Conservation (phyloP, 2,888 invertebrate species). For the Epistrophe eligans region DNA sequence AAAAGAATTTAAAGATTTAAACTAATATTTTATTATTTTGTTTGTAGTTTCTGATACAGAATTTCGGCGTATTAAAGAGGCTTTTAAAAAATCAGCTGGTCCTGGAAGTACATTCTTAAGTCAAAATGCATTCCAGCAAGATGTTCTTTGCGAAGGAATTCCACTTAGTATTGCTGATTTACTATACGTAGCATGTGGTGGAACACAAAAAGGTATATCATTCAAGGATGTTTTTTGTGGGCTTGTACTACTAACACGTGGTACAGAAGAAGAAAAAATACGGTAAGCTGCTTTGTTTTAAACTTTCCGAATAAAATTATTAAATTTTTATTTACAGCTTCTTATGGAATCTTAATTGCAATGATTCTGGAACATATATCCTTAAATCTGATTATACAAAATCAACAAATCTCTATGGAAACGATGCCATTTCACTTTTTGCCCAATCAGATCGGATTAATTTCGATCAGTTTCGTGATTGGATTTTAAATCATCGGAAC, state of each 20-base stretch:
- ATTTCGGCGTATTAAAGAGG: slow-evolving; percentile 92
- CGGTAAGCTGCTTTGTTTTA: slow-evolving; percentile 84
- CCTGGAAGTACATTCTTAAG: slow-evolving; percentile 88
- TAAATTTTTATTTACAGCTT: slow-evolving; percentile 85
- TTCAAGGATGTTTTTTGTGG: slow-evolving; percentile 94
- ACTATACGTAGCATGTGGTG: slow-evolving; percentile 93
- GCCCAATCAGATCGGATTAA: slow-evolving; percentile 86
- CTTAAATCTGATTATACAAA: slow-evolving; percentile 90
- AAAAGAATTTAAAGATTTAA: background rate
- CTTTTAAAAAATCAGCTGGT: slow-evolving; percentile 93
- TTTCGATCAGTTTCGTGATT: slow-evolving; percentile 91
- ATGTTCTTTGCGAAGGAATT: slow-evolving; percentile 94
- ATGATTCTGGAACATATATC: slow-evolving; percentile 90
- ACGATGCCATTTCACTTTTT: slow-evolving; percentile 81
- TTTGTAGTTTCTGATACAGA: slow-evolving; percentile 92
- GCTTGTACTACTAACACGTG: slow-evolving; percentile 93
- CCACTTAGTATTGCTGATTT: slow-evolving; percentile 92
- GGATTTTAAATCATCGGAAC: slow-evolving; percentile 90
- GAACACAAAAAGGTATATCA: slow-evolving; percentile 91
- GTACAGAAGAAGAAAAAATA: slow-evolving; percentile 93
- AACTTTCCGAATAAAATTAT: background rate
- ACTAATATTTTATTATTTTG: background rate
- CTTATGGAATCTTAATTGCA: slow-evolving; percentile 93
- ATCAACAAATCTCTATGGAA: slow-evolving; percentile 85
- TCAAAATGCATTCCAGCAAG: slow-evolving; percentile 91